Evolutionary conservation across 2,888 invertebrate species (phyloP).

Genomic region (Drosophila nr. medialis): DNA sequence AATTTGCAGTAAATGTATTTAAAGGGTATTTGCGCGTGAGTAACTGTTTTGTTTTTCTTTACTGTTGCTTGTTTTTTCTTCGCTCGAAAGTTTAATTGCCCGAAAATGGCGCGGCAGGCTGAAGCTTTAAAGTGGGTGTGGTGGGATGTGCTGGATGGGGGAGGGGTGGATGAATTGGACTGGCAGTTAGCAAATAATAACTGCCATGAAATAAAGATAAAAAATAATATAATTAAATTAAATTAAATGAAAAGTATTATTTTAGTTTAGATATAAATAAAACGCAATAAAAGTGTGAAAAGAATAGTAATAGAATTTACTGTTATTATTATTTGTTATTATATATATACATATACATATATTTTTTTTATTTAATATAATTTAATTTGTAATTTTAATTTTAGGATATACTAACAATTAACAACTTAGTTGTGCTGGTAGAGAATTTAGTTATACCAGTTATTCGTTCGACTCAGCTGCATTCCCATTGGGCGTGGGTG

Average conservation of each 20-base stretch:
- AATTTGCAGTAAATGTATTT: background rate
- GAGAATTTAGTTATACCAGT: background rate
- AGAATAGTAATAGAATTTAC: background rate
- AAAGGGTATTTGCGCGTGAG: background rate
- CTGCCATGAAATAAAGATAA: background rate
- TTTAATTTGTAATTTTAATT: background rate
- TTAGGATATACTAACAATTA: background rate
- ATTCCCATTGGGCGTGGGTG: background rate
- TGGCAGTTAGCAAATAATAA: background rate
- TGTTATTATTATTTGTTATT: background rate
- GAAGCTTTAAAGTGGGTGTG: background rate
- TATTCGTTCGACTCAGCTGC: background rate
- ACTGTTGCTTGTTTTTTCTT: slow-evolving; percentile 22
- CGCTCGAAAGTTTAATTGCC: slow-evolving; percentile 60
- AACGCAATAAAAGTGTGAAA: background rate
- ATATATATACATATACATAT: too few species aligned
- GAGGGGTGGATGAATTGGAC: background rate
- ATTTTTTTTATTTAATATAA: background rate
- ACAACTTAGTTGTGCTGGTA: background rate
- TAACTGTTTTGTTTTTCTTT: background rate
- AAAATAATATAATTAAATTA: background rate
- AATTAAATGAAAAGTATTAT: background rate
- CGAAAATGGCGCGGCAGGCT: slow-evolving; percentile 33
- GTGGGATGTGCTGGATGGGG: background rate
- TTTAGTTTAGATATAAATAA: background rate